Evolutionary conservation across 1,140 invertebrate species (phyloP).

Genomic region (Diuraphis noxia): DNA sequence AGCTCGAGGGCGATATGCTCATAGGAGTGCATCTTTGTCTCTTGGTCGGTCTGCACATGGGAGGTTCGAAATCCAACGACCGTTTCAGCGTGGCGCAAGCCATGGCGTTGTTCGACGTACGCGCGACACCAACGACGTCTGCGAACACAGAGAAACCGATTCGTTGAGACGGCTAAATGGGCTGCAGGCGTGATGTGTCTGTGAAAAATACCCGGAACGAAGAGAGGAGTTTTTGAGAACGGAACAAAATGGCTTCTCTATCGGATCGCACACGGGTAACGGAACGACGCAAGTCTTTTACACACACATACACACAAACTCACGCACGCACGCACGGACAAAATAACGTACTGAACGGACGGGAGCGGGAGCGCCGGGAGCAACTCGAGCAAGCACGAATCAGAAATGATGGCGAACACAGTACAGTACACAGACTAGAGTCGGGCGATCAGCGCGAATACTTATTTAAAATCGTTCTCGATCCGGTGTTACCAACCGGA

Average conservation of each 20-base stretch:
- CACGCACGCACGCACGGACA: background rate
- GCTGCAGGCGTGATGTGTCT: background rate
- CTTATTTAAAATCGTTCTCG: background rate
- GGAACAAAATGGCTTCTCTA: slow-evolving; percentile 49
- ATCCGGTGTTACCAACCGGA: slow-evolving; percentile 2
- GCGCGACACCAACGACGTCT: background rate
- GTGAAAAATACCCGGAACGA: background rate
- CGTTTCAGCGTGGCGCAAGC: slow-evolving; percentile 94
- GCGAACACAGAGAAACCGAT: background rate
- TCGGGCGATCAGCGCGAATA: background rate
- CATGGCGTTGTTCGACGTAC: slow-evolving; percentile 65
- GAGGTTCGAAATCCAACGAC: slow-evolving; percentile 88
- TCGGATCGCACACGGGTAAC: background rate
- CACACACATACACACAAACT: background rate
- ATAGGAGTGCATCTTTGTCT: slow-evolving; percentile 85
- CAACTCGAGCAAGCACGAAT: background rate
- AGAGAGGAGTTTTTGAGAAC: background rate
- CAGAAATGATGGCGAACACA: slow-evolving; percentile 11
- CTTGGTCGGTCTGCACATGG: slow-evolving; percentile 79
- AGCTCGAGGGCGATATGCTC: slow-evolving; percentile 72
- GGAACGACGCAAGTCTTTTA: background rate
- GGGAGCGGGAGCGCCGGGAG: background rate
- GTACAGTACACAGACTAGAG: too few species aligned
- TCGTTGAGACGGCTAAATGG: background rate
- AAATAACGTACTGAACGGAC: background rate